These are phyloP conservation scores for Hemicentrotus pulcherrimus DNA, from an alignment of 35 echinoderm and acorn worm species.

Conservation along the genomic window DNA sequence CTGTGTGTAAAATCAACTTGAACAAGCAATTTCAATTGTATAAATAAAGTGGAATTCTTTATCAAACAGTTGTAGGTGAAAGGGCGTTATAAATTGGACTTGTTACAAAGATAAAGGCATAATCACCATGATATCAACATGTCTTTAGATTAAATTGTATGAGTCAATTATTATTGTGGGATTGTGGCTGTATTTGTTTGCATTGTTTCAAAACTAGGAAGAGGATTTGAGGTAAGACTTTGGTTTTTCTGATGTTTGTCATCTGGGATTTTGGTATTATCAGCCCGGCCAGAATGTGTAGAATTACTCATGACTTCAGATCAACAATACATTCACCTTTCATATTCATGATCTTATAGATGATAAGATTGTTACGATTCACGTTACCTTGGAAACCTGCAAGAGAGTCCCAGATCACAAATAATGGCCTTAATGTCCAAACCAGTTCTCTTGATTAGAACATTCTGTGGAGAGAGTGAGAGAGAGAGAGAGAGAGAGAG, in stretches of 20 bases:
- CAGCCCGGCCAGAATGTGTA: neutral
- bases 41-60: neutral
- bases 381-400: constrained; percentile 33
- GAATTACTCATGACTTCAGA: neutral
- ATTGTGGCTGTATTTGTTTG: neutral
- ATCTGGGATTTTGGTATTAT: neutral
- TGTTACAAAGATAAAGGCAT: neutral
- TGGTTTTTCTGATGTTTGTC: neutral
- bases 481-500: neutral
- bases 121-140: neutral
- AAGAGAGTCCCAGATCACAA: constrained; percentile 31
- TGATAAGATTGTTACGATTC: too few relatives aligned
- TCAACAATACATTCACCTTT: neutral
- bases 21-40: neutral
- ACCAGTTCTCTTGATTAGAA: constrained; percentile 27
- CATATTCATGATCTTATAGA: too few relatives aligned
- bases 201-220: neutral
- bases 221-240: neutral
- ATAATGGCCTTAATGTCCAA: constrained; percentile 8
- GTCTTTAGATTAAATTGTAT: neutral
- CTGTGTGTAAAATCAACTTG: too few relatives aligned
- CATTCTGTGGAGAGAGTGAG: neutral
- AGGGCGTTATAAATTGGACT: neutral
- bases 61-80: too few relatives aligned
- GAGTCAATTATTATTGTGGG: neutral